These are phyloP conservation scores for Hydrophis major DNA, from an alignment of 2,797 vertebrate genomes.

Conservation along the genomic window DNA sequence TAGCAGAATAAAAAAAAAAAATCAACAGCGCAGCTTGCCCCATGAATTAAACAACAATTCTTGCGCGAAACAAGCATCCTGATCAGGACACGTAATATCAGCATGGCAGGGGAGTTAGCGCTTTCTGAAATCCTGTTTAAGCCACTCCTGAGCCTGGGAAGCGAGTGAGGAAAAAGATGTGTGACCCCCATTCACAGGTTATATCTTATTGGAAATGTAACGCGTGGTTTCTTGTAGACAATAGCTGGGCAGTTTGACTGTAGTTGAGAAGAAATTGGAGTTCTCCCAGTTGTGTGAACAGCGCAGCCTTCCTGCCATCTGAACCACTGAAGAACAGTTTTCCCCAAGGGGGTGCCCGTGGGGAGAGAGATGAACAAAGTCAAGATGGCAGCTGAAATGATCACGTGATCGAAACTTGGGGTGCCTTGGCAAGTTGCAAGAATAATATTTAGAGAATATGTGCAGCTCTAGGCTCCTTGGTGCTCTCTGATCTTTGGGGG, in stretches of 20 bases:
- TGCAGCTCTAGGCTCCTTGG: too few species aligned
- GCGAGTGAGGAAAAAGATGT: not conserved
- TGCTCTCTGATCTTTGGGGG: too few species aligned
- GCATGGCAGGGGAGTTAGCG: not conserved
- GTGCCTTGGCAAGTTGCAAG: not conserved
- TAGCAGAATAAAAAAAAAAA: not conserved
- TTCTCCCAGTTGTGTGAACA: too few species aligned
- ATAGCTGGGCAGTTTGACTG: not conserved
- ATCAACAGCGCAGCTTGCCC: not conserved
- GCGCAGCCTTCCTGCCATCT: not conserved
- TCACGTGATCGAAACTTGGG: not conserved
- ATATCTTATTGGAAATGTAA: not conserved
- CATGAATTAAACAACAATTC: not conserved
- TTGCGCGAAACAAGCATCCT: not conserved
- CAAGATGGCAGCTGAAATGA: not conserved
- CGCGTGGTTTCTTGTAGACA: not conserved
- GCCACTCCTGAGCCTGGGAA: not conserved
- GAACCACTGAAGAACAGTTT: not conserved
- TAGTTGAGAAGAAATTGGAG: not conserved
- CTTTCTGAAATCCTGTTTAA: not conserved
- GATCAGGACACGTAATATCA: not conserved
- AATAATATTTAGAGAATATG: not conserved
- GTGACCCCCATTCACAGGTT: not conserved
- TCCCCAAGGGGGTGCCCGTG: not conserved
- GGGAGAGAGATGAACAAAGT: not conserved